phyloP scores from a whole-genome alignment of 2,113 vertebrate genomes.

The Felis catus region F.catus_Fca126_mat1.0 CM031413.1:38539501-38540000 shows the following conservation, averaged over 20 bases:
- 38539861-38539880: background rate
- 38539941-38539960: background rate
- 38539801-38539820: background rate
- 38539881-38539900: background rate
- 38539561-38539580: background rate
- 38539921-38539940: conserved; percentile 21
- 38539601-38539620: background rate
- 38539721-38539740: background rate
- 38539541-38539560: background rate
- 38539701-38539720: background rate
- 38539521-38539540: background rate
- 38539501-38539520: too few species aligned
- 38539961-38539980: background rate
- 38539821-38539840: background rate
- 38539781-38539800: background rate
- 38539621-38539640: background rate
- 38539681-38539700: background rate
- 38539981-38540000: conserved; percentile 5
- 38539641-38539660: background rate
- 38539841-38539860: background rate
- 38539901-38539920: background rate
- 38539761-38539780: background rate
- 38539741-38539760: background rate
- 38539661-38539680: background rate
- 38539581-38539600: background rate